phyloP scores from a whole-genome alignment of 2,888 invertebrate species.

The Maniola hyperantus region DNA sequence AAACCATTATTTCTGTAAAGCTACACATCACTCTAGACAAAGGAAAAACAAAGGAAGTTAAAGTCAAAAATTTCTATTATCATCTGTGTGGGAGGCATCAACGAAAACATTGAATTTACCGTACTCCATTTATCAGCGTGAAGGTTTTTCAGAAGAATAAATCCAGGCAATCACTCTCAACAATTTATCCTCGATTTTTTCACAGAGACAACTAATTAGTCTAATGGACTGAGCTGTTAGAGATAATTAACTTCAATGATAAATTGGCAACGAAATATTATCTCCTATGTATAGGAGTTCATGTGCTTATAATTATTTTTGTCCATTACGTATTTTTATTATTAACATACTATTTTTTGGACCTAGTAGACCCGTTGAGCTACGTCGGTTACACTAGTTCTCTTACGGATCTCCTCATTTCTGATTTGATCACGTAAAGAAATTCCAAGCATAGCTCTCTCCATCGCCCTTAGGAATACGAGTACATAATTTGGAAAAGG shows the following conservation, averaged over 20 bases:
- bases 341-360: too few species aligned
- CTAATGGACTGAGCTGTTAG: constrained; percentile 69
- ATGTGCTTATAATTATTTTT: background rate
- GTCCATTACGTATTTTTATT: too few species aligned
- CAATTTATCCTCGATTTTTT: constrained; percentile 74
- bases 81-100: constrained; percentile 31
- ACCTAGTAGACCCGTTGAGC: too few species aligned
- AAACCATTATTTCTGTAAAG: constrained; percentile 29
- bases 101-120: constrained; percentile 38
- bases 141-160: constrained; percentile 62
- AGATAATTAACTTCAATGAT: constrained; percentile 75
- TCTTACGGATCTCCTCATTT: too few species aligned
- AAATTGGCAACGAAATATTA: constrained; percentile 46
- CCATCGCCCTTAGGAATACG: too few species aligned
- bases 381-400: too few species aligned
- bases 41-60: constrained; percentile 38
- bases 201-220: constrained; percentile 71
- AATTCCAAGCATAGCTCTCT: too few species aligned
- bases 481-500: too few species aligned
- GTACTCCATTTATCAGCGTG: constrained; percentile 65
- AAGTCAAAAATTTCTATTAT: constrained; percentile 41
- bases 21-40: constrained; percentile 31
- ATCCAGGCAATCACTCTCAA: constrained; percentile 72
- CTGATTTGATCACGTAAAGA: too few species aligned
- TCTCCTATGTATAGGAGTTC: background rate